phyloP scores from a whole-genome alignment of 2,888 invertebrate genomes.

The Lepetodrilus schrolli region DNA sequence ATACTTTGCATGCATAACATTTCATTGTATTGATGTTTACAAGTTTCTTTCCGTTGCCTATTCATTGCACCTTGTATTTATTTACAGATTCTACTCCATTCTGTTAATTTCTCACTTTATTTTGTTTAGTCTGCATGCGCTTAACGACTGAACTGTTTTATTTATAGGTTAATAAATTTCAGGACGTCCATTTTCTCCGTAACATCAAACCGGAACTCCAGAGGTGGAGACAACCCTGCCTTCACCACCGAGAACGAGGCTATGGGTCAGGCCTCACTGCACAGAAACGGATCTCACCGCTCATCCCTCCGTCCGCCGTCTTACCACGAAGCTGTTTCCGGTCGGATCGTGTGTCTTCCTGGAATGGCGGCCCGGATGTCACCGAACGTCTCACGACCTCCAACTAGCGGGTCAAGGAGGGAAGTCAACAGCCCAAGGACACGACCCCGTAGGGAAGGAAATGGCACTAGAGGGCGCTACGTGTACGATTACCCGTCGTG shows the following conservation, averaged over 20 bases:
- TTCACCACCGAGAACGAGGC: slow-evolving; percentile 34
- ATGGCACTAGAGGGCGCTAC: slow-evolving; percentile 23
- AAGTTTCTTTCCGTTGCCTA: too few species aligned
- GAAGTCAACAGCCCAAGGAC: slow-evolving; percentile 5
- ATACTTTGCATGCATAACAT: too few species aligned
- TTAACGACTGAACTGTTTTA: not conserved
- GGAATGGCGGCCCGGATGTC: slow-evolving; percentile 16
- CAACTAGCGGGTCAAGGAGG: not conserved
- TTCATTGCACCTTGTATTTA: not conserved
- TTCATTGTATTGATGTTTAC: too few species aligned
- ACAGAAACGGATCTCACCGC: slow-evolving; percentile 18
- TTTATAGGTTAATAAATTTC: not conserved
- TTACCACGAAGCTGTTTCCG: slow-evolving; percentile 37
- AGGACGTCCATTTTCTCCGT: slow-evolving; percentile 31
- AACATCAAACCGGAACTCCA: slow-evolving; percentile 20
- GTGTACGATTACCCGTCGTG: slow-evolving; percentile 39
- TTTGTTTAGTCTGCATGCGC: not conserved
- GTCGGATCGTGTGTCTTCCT: slow-evolving; percentile 20
- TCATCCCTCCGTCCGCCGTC: slow-evolving; percentile 32
- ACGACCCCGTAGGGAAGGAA: not conserved
- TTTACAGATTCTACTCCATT: not conserved
- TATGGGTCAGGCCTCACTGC: not conserved
- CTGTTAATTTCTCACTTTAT: not conserved
- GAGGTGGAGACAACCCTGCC: slow-evolving; percentile 39
- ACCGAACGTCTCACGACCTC: not conserved